These are phyloP conservation scores for Argynnis bischoffii DNA, from an alignment of 2,888 invertebrate species.

Conservation along the genomic window DNA sequence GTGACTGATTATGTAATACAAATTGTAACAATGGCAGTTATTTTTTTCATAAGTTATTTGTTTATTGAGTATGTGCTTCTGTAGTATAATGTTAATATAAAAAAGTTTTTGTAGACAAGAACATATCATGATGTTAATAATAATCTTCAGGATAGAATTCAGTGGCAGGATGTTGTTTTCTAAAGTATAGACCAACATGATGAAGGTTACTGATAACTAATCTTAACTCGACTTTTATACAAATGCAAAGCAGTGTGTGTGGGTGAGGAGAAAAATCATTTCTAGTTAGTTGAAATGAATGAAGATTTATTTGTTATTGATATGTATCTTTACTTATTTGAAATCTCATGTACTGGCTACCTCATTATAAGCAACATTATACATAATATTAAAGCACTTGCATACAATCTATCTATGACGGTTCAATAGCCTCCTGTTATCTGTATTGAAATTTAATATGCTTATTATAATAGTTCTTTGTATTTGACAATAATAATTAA, in stretches of 20 bases:
- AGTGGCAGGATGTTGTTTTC: constrained; percentile 35
- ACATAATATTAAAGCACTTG: constrained; percentile 4
- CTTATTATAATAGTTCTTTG: constrained; percentile 15
- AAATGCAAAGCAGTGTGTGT: constrained; percentile 45
- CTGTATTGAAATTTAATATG: constrained; percentile 4
- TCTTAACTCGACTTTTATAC: constrained; percentile 36
- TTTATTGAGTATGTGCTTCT: constrained; percentile 15
- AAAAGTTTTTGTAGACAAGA: constrained; percentile 1
- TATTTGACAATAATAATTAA: constrained; percentile 31
- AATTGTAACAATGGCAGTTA: constrained; percentile 29
- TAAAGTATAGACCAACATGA: constrained; percentile 31
- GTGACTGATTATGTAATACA: constrained; percentile 23
- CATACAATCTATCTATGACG: not conserved
- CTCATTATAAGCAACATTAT: constrained; percentile 10
- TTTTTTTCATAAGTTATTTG: constrained; percentile 3
- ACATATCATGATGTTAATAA: constrained; percentile 24
- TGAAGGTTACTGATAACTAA: constrained; percentile 41
- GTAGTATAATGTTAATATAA: constrained; percentile 6
- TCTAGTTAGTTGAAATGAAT: constrained; percentile 10
- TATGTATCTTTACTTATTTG: constrained; percentile 5
- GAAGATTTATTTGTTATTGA: constrained; percentile 4
- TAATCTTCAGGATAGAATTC: constrained; percentile 22
- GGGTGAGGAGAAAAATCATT: constrained; percentile 18
- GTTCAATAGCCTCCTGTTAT: too few species aligned
- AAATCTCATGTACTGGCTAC: constrained; percentile 17